Conservation (phyloP, 2,888 invertebrate genomes). For the Cecidostiba fungosa region DNA sequence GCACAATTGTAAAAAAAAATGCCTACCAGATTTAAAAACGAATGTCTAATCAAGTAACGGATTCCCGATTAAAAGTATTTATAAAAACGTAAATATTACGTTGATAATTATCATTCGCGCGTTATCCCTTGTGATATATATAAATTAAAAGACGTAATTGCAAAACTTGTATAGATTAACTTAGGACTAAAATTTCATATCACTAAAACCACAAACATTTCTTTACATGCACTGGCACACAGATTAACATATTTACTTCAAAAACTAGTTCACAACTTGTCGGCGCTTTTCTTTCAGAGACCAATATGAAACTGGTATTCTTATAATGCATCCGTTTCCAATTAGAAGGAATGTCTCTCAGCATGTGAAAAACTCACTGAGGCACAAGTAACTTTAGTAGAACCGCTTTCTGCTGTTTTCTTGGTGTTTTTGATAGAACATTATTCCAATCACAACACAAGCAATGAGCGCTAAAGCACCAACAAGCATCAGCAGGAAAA, state of each 20-base stretch:
- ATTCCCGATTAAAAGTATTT: constrained; percentile 42
- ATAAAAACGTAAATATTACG: constrained; percentile 60
- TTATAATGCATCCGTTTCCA: constrained; percentile 34
- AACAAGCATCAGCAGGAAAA: constrained; percentile 93
- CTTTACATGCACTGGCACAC: constrained; percentile 58
- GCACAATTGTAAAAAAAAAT: constrained; percentile 31
- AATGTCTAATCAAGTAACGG: constrained; percentile 26
- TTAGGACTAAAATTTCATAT: constrained; percentile 45
- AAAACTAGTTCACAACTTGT: constrained; percentile 42
- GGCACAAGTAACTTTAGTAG: constrained; percentile 64
- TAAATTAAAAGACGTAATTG: constrained; percentile 50
- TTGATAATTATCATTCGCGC: constrained; percentile 22
- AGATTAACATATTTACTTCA: constrained; percentile 50
- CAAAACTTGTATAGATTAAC: constrained; percentile 30
- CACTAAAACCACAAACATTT: constrained; percentile 56
- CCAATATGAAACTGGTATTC: constrained; percentile 41
- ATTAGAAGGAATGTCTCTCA: constrained; percentile 54
- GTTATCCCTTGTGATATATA: constrained; percentile 30
- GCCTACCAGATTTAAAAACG: constrained; percentile 10
- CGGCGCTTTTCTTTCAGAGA: constrained; percentile 25
- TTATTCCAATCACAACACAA: constrained; percentile 92
- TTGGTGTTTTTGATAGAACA: constrained; percentile 96
- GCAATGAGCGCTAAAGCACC: constrained; percentile 92
- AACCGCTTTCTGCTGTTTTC: constrained; percentile 92
- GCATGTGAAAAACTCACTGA: constrained; percentile 40